Percentiles rank a stretch among this genome's conserved stretches.
These are phyloP conservation scores for Rhabdomys dilectus DNA, from an alignment of 2,113 vertebrate species.

Conservation along the genomic window DNA sequence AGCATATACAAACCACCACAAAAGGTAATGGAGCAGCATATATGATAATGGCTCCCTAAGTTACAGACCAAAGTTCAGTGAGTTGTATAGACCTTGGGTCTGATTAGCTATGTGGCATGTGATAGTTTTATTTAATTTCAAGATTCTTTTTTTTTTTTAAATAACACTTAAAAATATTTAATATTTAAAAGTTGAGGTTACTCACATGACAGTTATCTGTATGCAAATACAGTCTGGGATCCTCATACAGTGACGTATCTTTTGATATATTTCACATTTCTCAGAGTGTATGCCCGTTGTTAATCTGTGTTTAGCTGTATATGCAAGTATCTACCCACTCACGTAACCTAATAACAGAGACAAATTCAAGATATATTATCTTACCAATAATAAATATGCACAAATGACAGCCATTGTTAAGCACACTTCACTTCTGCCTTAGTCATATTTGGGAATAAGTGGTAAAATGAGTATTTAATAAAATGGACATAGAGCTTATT, in stretches of 20 bases:
- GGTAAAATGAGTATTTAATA: background rate
- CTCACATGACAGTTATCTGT: background rate
- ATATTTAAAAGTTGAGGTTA: background rate
- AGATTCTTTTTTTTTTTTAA: too few relatives aligned
- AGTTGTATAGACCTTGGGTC: background rate
- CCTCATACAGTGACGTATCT: background rate
- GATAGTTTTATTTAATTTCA: background rate
- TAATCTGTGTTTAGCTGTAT: background rate
- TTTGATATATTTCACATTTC: background rate
- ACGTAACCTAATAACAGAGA: background rate
- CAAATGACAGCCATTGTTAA: background rate
- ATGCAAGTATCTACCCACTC: background rate
- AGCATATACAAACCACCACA: too few relatives aligned
- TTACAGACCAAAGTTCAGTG: background rate
- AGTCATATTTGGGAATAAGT: constrained; percentile 19
- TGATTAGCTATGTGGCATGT: background rate
- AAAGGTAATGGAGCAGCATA: background rate
- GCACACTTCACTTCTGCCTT: background rate
- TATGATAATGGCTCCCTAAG: background rate
- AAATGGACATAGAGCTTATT: background rate
- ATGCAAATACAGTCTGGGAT: background rate
- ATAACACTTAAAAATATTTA: background rate
- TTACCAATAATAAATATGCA: background rate
- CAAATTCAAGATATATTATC: background rate
- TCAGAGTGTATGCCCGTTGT: background rate